Base-by-base conservation (phyloP, 2,888 invertebrate species). In the Netelia fuscicornis region DNA sequence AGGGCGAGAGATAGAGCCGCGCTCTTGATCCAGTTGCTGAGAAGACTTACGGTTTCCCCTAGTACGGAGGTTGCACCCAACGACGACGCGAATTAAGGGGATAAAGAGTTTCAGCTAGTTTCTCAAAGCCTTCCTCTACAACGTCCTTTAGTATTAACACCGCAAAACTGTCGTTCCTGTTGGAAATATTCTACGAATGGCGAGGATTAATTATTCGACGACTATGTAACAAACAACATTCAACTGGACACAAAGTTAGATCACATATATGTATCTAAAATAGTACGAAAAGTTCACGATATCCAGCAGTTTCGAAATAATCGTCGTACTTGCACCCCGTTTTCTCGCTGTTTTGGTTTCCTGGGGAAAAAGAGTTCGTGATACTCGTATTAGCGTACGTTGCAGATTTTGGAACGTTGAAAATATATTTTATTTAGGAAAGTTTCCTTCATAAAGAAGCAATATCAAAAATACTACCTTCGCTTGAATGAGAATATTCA, bases 1-100 rank as follows among this genome's bases (percentile, higher is more conserved):
- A 0, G 68, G 17, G 44, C 11, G 48, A 48, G 48, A 67, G 60
- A 48, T 23, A 25, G n/a, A 65, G 54, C 37, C 48, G 9, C 44
- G 25, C 25, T 37, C 60, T 79, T 78, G 78, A 83, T 83, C 78
- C 83, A 74, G 54, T 67, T 30, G 52, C 72, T 37, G 48, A 64
- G 74, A 83, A 83, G 83, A 68, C 83, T 83, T 79, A 78, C 68
- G 68, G 42, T 64, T 54, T n/a, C 58, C 68, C 77, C 56, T n/a
- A 60, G 65, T 42, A 78, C 72, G 52, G n/a, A 30, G 65, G 72
- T 48, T 54, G 77, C 71, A 68, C 67, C 65, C 65, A 72, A 54
- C 77, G 82, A 72, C 77, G 60, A 67, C 25, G 52, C 72, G 80
- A 58, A 74, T 56, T 56, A 52, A 25, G 72, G 58, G 58, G 71